Evolutionary conservation across 1,140 invertebrate species (phyloP).

Genomic region (Dinoponera quadriceps): DNA sequence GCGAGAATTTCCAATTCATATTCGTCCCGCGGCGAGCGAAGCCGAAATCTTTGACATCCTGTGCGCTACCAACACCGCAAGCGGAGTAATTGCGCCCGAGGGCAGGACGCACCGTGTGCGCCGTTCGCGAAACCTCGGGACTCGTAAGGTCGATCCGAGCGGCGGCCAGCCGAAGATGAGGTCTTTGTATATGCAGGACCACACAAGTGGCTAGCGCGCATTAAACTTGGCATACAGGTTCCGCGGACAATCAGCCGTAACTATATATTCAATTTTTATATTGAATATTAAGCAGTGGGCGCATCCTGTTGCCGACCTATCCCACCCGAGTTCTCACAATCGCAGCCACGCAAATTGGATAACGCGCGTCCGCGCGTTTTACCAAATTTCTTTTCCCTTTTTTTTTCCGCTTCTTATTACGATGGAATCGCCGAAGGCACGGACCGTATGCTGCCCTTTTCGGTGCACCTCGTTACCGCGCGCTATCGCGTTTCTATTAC

Average conservation of each 20-base stretch:
- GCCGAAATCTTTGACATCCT: constrained; percentile 23
- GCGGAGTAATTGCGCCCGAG: constrained; percentile 34
- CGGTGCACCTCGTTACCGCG: constrained; percentile 26
- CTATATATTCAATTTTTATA: constrained; percentile 80
- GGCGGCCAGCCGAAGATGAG: constrained; percentile 21
- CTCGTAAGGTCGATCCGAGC: constrained; percentile 39
- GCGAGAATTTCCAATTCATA: too few species aligned
- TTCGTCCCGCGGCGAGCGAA: too few species aligned
- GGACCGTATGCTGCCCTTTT: constrained; percentile 49
- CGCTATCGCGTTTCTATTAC: constrained; percentile 46
- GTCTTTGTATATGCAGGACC: constrained; percentile 71
- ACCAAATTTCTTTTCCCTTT: background rate
- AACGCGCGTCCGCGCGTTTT: constrained; percentile 15
- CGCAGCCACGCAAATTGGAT: constrained; percentile 11
- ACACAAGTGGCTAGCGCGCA: constrained; percentile 72
- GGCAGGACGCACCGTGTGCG: constrained; percentile 1
- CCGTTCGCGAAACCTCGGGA: constrained; percentile 30
- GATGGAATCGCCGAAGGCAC: constrained; percentile 43
- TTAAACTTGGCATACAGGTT: constrained; percentile 78
- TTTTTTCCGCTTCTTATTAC: too few species aligned
- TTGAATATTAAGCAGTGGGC: constrained; percentile 78
- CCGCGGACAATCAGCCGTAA: constrained; percentile 76
- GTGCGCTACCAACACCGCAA: constrained; percentile 4
- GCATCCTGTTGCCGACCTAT: constrained; percentile 63
- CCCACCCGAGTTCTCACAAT: constrained; percentile 49